Evolutionary conservation across 2,797 vertebrate species (phyloP), one percentile per base, ranked within the genome.

Genomic region (Gymnocypris eckloni): DNA sequence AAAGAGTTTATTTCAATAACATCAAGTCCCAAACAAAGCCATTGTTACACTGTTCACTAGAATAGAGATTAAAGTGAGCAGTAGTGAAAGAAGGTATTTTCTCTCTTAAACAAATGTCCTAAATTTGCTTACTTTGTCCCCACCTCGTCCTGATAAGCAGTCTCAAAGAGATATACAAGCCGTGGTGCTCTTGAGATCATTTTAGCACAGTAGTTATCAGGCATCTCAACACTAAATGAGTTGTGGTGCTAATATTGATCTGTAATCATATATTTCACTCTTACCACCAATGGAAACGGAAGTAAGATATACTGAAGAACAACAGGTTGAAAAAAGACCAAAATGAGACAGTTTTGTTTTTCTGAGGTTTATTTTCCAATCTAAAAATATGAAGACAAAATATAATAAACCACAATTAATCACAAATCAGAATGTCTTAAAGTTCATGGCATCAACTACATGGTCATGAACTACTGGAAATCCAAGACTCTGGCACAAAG

Each of bases 331-430:
- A 82, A 70, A 39, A 64, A 22, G 16, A 37, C 39, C 75, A 82
- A 45, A 83, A 66, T 20, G 37, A 77, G 69, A 59, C 59, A n/a
- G 25, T 79, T 86, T 82, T 87, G 77, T 76, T 95, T 92, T 91
- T 90, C 91, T 89, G 89, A 90, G 90, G 90, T 91, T 92, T 92
- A 91, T 91, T 92, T 89, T 88, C 83, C 88, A 89, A 91, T 91
- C 91, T 90, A 91, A 88, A 92, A 93, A 90, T 92, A 91, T 88
- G 87, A 87, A 91, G 91, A 91, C 91, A 92, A 91, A 91, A 91
- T 90, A 87, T 61, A 88, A 89, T 87, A 88, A 79, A 88, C 86
- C 90, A 91, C 87, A 89, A 89, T 85, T 87, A 91, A 88, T 87
- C 86, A 90, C 90, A 89, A 91, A 92, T 88, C 81, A 89, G 87